A percentile compares a stretch with the other conserved stretches of the same genome.
Evolutionary conservation across 2,797 vertebrate species (phyloP).

Genomic region (Phrynocephalus vlangalii): DNA sequence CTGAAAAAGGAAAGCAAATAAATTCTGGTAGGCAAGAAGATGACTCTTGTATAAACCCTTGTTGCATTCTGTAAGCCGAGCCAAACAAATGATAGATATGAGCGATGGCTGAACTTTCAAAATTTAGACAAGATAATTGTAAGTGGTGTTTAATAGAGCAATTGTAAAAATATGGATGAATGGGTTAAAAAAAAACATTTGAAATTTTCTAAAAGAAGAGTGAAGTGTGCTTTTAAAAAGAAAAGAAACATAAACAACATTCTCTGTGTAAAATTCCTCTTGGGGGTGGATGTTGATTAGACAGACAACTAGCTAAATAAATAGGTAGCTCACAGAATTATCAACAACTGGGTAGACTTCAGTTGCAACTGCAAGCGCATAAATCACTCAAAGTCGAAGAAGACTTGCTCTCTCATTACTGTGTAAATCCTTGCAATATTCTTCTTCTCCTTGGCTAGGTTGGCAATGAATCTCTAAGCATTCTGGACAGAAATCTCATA

Average conservation of each 20-base stretch:
- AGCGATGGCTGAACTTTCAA: not conserved
- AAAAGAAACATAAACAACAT: not conserved
- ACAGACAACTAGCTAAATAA: not conserved
- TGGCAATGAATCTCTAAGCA: too few species aligned
- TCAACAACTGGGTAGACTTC: not conserved
- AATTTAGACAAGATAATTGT: constrained; percentile 6
- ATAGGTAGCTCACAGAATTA: not conserved
- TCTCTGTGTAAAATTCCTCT: not conserved
- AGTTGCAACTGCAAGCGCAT: not conserved
- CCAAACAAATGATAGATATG: not conserved
- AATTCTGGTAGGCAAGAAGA: not conserved
- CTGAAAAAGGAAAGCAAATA: not conserved
- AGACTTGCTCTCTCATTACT: too few species aligned
- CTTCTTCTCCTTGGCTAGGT: too few species aligned
- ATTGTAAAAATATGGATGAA: not conserved
- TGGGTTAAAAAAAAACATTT: not conserved
- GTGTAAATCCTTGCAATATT: too few species aligned
- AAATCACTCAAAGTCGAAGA: too few species aligned
- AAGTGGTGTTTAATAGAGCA: not conserved
- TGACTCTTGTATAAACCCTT: not conserved
- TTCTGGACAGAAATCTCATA: too few species aligned
- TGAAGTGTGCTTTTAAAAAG: fast-evolving
- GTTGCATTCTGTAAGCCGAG: not conserved
- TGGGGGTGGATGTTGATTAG: not conserved
- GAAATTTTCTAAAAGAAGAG: constrained; percentile 1